Evolutionary conservation across 1,140 invertebrate species (phyloP).

Genomic region (Ridgeia piscesae): DNA sequence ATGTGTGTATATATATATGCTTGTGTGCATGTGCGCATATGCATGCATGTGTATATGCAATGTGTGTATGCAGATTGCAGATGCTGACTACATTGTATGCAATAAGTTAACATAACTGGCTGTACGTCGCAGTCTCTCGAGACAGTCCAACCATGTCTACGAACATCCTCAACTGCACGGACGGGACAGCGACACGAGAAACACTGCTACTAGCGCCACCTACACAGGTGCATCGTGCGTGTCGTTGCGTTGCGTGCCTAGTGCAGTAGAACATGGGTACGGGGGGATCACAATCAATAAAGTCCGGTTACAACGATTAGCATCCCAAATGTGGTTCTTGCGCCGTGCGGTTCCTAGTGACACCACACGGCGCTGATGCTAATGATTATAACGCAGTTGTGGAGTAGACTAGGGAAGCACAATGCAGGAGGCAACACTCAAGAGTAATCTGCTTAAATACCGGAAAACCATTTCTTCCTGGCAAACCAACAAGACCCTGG

Average conservation of each 20-base stretch:
- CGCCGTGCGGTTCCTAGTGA: not conserved
- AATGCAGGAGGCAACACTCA: constrained; percentile 4
- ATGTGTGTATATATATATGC: too few species aligned
- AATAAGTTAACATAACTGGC: not conserved
- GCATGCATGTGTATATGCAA: not conserved
- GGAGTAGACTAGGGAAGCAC: not conserved
- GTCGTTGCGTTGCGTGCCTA: not conserved
- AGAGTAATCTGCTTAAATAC: constrained; percentile 11
- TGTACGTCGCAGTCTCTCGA: not conserved
- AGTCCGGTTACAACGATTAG: not conserved
- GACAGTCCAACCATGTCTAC: not conserved
- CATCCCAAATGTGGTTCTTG: not conserved
- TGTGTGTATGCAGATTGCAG: not conserved
- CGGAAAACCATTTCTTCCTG: constrained; percentile 21
- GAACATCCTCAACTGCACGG: not conserved
- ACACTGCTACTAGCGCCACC: not conserved
- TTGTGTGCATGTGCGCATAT: not conserved
- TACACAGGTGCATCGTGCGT: not conserved
- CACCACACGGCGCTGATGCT: not conserved
- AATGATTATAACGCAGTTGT: not conserved
- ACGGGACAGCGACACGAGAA: not conserved
- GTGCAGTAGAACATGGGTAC: not conserved
- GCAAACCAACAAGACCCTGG: constrained; percentile 14
- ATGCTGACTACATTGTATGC: not conserved
- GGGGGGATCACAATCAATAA: not conserved